Evolutionary conservation across 2,888 invertebrate genomes (phyloP), one percentile per base, ranked within the genome.

Genomic region (Drosophila atripex): DNA sequence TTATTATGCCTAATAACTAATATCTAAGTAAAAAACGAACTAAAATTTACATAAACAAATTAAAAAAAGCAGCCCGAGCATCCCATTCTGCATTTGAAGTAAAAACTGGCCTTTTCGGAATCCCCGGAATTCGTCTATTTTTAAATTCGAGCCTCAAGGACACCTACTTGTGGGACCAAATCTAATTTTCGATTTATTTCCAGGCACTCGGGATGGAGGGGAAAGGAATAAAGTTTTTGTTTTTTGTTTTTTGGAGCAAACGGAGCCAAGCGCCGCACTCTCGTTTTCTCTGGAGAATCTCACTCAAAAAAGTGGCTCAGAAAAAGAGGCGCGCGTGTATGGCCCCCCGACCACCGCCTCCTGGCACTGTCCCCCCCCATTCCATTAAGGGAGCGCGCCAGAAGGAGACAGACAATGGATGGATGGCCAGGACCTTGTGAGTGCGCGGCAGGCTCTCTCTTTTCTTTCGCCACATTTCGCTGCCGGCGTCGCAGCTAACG

Each of bases 401-500:
- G 61, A 60, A 23, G 3, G 60, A 18, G 60, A 61, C 1, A 39
- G 30, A 61, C n/a, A 38, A 46, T 46, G 39, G 46, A 46, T 45
- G 35, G 38, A 39, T 41, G 9, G 35, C 21, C 60, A 60, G 60
- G 54, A 55, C 55, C 14, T 21, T 43, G 43, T 41, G 39, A 41
- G 39, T 55, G 35, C 35, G 49, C 28, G 43, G 21, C n/a, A 9
- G 28, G 28, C 28, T 28, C 28, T 28, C 35, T 7, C 51, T 46
- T 38, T 41, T 25, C 11, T 12, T 32, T 30, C 30, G 28, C 47
- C 21, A 23, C 16, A 21, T 14, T 18, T 35, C 47, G 61, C 63
- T 63, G 63, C 63, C 35, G 30, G 18, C 30, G 82, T 32, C 64
- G 71, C 56, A 51, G 82, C 30, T 61, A 58, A 43, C 86, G 73